A percentile compares a stretch with the other conserved stretches of the same genome.
Conservation (phyloP, 2,888 invertebrate genomes). For the Lydus trimaculatus region DNA sequence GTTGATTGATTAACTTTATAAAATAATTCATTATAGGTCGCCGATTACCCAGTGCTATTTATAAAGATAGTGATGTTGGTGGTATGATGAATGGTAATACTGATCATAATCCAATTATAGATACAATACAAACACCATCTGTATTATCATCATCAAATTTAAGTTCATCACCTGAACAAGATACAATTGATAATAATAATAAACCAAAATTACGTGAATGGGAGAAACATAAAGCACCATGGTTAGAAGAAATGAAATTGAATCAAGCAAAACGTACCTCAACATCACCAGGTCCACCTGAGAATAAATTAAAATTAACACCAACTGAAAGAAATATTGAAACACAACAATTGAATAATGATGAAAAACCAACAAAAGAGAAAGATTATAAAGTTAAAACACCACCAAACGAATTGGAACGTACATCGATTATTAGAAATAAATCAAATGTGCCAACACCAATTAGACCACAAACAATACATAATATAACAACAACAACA, state of each 20-base stretch:
- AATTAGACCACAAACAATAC: conserved; percentile 26
- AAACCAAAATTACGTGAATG: conserved; percentile 73
- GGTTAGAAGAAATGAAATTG: conserved; percentile 83
- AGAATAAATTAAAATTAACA: conserved; percentile 47
- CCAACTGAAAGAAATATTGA: conserved; percentile 42
- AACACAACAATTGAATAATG: conserved; percentile 35
- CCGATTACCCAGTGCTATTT: conserved; percentile 68
- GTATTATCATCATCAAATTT: background rate
- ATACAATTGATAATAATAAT: conserved; percentile 64
- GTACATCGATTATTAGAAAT: conserved; percentile 19
- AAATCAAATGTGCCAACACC: conserved; percentile 30
- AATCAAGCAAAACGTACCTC: conserved; percentile 75
- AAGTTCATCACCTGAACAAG: conserved; percentile 38
- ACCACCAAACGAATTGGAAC: conserved; percentile 50
- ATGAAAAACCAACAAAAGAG: conserved; percentile 25
- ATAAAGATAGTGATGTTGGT: conserved; percentile 51
- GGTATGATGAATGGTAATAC: conserved; percentile 48
- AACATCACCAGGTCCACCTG: conserved; percentile 54
- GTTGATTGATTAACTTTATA: conserved; percentile 9
- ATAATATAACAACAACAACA: conserved; percentile 12
- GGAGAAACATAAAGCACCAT: conserved; percentile 78
- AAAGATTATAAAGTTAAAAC: conserved; percentile 42
- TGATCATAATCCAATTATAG: conserved; percentile 38
- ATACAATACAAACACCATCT: conserved; percentile 20
- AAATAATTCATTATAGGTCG: conserved; percentile 54